Base-by-base conservation (phyloP, 2,888 invertebrate genomes). In the Balanococcus diminutus region DNA sequence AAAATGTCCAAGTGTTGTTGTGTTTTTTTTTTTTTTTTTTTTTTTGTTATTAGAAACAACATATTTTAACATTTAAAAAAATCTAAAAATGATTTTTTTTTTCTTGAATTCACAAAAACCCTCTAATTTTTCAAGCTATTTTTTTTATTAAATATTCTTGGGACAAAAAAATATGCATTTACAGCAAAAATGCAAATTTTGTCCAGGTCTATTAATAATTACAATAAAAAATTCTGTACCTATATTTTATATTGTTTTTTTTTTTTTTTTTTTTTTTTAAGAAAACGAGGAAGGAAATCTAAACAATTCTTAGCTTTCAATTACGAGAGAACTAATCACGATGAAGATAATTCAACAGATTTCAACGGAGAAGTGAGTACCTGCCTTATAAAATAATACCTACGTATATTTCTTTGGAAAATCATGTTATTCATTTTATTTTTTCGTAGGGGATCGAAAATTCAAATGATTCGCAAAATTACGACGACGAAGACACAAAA, bases 281-380 rank as follows among this genome's bases (percentile, higher is more conserved):
- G 42, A 14, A 51, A 82, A 25, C 36, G 31, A 31, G 81, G 42
- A 5, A 32, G 81, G 39, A 36, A 81, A 81, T 81, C 36, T 11
- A 81, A 81, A 39, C 36, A 36, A 19, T 39, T 19, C 14, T 39
- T 36, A 8, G 22, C 11, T 19, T 81, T 39, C 14, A 67, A 67
- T 51, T 79, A 22, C 67, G 86, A 86, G 4, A 81, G 89, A 75
- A 90, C 91, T 1, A 93, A 93, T 89, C 92, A 93, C 75, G 94
- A 94, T 87, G 94, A 94, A 88, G 92, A 93, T 0, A 95, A 95
- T 90, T 95, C 95, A 39, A 92, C 95, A 88, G 94, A 94, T 89
- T 95, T 95, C 0, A 95, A 94, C 89, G 95, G 95, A 89, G 95
- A 94, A 89, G 93, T 94, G 61, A 94, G 94, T 89, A 95, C 95